Percentiles rank a stretch among this genome's conserved stretches.
phyloP scores from a whole-genome alignment of 2,797 vertebrate species.

The Chaetodon trifasciatus region DNA sequence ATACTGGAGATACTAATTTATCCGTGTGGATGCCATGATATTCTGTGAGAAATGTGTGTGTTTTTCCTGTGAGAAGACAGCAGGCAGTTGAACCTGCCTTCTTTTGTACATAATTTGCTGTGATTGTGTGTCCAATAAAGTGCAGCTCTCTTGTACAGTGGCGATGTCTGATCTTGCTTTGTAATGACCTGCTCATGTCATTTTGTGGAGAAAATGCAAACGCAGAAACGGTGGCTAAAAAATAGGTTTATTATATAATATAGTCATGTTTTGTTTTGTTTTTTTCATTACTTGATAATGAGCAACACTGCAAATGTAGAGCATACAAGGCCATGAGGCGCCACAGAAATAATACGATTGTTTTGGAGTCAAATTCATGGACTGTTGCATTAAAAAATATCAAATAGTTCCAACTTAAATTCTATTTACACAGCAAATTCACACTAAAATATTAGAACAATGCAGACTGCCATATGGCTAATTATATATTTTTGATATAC shows the following conservation, averaged over 20 bases:
- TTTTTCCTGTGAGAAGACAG: slow-evolving; percentile 88
- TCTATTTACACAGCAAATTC: slow-evolving; percentile 74
- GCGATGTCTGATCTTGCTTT: slow-evolving; percentile 53
- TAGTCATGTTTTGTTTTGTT: not conserved
- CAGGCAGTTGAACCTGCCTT: slow-evolving; percentile 88
- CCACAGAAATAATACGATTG: not conserved
- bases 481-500: slow-evolving; percentile 14
- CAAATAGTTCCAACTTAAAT: slow-evolving; percentile 27
- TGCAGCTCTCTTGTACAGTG: slow-evolving; percentile 88
- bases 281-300: not conserved
- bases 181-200: not conserved
- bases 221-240: slow-evolving; percentile 3
- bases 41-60: slow-evolving; percentile 92
- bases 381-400: slow-evolving; percentile 40
- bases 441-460: slow-evolving; percentile 37
- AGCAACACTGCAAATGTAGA: slow-evolving; percentile 6
- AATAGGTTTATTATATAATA: slow-evolving; percentile 42
- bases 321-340: slow-evolving; percentile 1
- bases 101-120: slow-evolving; percentile 91
- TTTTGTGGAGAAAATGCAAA: slow-evolving; percentile 10
- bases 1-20: slow-evolving; percentile 86
- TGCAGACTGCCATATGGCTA: slow-evolving; percentile 8
- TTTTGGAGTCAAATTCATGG: slow-evolving; percentile 24
- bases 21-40: slow-evolving; percentile 93
- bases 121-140: slow-evolving; percentile 91